phyloP scores from a whole-genome alignment of 2,113 vertebrate species.

The Machaerirhynchus nigripectus region DNA sequence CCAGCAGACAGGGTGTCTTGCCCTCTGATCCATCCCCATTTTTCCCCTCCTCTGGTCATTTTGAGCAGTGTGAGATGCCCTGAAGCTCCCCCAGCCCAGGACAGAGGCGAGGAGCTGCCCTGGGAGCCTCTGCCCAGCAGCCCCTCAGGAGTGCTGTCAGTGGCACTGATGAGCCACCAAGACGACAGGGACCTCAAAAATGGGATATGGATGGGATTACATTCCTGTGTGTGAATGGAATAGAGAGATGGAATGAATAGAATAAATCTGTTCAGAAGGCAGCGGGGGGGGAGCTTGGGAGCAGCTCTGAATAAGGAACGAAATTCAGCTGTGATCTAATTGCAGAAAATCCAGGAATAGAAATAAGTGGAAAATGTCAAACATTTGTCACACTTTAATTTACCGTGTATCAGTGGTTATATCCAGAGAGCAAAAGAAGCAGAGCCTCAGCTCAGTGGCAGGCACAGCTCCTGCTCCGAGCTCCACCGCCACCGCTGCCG shows the following conservation, averaged over 20 bases:
- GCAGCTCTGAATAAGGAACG: neutral
- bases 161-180: neutral
- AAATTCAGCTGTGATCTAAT: constrained; percentile 45
- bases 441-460: neutral
- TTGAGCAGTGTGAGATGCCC: neutral
- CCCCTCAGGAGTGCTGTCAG: neutral
- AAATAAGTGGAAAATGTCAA: constrained; percentile 5
- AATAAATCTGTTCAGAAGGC: neutral
- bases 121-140: neutral
- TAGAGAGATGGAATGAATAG: neutral
- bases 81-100: neutral
- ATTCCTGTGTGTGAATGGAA: neutral
- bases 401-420: neutral
- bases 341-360: constrained; percentile 44
- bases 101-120: neutral
- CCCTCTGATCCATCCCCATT: neutral
- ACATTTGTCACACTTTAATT: constrained; percentile 8
- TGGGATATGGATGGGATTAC: neutral
- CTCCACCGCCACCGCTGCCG: neutral
- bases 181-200: neutral
- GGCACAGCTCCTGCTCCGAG: neutral
- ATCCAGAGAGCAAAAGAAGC: neutral
- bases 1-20: neutral
- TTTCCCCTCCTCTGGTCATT: neutral
- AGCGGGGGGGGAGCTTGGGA: constrained; percentile 1